Percentiles rank a stretch among this genome's conserved stretches.
phyloP scores from a whole-genome alignment of 2,113 vertebrate species.

The Meleagris gallopavo region DNA sequence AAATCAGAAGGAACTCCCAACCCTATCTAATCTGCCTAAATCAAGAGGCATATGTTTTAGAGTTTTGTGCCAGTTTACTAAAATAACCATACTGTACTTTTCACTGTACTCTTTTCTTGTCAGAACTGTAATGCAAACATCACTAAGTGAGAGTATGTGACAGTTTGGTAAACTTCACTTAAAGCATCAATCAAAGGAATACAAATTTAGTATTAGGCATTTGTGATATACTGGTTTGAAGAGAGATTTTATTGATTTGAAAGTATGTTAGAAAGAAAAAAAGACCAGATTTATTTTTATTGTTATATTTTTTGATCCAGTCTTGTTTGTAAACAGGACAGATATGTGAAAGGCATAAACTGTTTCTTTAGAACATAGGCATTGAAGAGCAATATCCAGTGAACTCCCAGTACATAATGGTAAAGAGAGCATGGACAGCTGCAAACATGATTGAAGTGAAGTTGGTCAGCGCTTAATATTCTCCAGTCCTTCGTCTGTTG shows the following conservation, averaged over 20 bases:
- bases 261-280: not conserved
- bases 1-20: not conserved
- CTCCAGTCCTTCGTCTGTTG: not conserved
- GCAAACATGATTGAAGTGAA: not conserved
- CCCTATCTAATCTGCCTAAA: not conserved
- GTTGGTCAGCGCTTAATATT: not conserved
- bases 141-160: not conserved
- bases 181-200: slow-evolving; percentile 21
- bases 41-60: not conserved
- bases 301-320: not conserved
- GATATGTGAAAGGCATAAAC: not conserved
- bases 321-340: not conserved
- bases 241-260: not conserved
- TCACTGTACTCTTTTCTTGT: slow-evolving; percentile 38
- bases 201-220: not conserved
- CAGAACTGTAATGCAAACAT: slow-evolving; percentile 45
- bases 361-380: not conserved
- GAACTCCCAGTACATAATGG: not conserved
- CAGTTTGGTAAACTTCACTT: slow-evolving; percentile 22
- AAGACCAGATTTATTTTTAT: not conserved
- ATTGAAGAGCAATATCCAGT: not conserved
- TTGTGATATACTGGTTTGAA: not conserved
- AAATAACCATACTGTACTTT: slow-evolving; percentile 33
- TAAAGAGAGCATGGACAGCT: not conserved
- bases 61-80: not conserved